phyloP scores from a whole-genome alignment of 2,888 invertebrate species.

The Caenorhabditis angaria region DNA sequence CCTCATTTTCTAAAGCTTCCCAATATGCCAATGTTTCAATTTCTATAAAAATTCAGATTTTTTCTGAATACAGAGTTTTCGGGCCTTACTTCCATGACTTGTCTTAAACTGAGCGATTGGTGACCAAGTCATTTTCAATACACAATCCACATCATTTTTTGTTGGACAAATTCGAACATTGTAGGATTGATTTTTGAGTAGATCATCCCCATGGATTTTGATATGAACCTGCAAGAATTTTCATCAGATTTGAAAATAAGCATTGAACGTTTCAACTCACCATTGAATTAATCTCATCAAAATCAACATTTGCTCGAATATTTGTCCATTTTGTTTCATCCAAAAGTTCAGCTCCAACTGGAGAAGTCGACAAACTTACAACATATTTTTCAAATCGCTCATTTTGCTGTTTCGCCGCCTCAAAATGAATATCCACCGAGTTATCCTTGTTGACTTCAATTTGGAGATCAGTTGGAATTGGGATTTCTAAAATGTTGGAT shows the following conservation, averaged over 20 bases:
- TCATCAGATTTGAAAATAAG: not conserved
- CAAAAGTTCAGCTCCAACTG: not conserved
- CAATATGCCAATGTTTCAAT: not conserved
- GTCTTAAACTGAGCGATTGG: not conserved
- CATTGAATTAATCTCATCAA: constrained; percentile 2
- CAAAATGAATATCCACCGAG: constrained; percentile 46
- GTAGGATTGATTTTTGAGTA: not conserved
- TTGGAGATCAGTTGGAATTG: constrained; percentile 56
- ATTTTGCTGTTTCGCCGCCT: constrained; percentile 51
- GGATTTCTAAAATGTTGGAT: constrained; percentile 37
- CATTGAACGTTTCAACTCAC: not conserved
- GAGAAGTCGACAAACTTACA: not conserved
- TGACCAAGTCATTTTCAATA: not conserved
- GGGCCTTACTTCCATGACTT: not conserved
- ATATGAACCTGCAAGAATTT: not conserved
- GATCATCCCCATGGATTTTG: not conserved
- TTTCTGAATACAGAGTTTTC: too few relatives aligned
- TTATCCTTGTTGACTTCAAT: constrained; percentile 49
- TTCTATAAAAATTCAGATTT: too few relatives aligned
- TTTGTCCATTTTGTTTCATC: constrained; percentile 5
- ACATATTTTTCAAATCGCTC: constrained; percentile 20
- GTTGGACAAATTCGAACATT: not conserved
- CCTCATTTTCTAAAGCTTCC: constrained; percentile 4
- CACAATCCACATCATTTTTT: not conserved
- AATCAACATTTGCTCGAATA: not conserved